A percentile compares a stretch with the other conserved stretches of the same genome.
These are phyloP conservation scores for Neosilurus hyrtlii DNA, from an alignment of 2,797 vertebrate species.

Conservation along the genomic window DNA sequence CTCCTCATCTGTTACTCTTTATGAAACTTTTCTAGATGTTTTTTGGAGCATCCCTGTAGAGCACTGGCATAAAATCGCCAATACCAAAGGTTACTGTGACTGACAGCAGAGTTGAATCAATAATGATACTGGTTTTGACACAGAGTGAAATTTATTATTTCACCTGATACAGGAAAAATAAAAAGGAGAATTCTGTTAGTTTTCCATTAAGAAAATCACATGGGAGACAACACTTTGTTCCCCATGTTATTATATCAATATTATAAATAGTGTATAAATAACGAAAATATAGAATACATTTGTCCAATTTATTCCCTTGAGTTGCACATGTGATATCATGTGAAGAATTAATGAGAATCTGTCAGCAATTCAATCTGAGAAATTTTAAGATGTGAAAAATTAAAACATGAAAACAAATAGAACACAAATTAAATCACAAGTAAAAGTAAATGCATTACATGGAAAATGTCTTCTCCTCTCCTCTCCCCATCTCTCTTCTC, in stretches of 20 bases:
- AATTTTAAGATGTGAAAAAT: no score
- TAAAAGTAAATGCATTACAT: not conserved
- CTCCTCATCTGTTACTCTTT: slow-evolving; percentile 24
- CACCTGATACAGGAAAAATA: not conserved
- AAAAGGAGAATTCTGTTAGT: not conserved
- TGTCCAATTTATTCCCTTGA: not conserved
- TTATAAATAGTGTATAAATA: not conserved
- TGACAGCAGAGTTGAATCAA: not conserved
- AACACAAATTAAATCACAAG: not conserved
- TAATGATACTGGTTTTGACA: slow-evolving; percentile 9
- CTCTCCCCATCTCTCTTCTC: slow-evolving; percentile 14
- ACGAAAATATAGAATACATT: not conserved
- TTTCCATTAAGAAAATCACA: not conserved
- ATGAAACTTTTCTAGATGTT: slow-evolving; percentile 30
- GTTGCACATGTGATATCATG: not conserved
- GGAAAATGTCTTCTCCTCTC: not conserved
- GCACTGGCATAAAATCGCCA: slow-evolving; percentile 6
- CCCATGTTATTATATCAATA: not conserved
- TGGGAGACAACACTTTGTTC: no score
- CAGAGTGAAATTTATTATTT: slow-evolving; percentile 3
- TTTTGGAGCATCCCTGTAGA: slow-evolving; percentile 8
- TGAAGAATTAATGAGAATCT: no score
- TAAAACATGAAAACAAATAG: not conserved
- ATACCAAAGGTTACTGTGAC: slow-evolving; percentile 22
- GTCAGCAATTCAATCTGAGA: no score